Conservation (phyloP, 2,888 invertebrate species). For the Drosophila macrospina region DNA sequence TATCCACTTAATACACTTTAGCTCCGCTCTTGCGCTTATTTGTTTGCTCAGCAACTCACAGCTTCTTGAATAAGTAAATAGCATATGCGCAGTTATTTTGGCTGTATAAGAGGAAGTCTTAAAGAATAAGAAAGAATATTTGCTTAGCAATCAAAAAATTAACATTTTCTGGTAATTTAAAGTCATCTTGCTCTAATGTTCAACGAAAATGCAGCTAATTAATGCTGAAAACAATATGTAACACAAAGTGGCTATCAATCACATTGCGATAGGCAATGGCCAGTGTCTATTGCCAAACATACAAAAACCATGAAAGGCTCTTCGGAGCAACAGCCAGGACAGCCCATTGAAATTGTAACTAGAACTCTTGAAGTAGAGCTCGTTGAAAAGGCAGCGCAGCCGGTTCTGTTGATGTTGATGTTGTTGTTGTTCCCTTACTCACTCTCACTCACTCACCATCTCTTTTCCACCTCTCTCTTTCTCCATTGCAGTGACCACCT, state of each 20-base stretch:
- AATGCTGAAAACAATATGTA: constrained; percentile 3
- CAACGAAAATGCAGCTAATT: constrained; percentile 12
- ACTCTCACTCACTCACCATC: constrained; percentile 1
- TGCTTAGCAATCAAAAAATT: background rate
- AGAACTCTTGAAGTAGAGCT: constrained; percentile 16
- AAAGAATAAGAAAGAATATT: too few relatives aligned
- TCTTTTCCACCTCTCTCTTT: background rate
- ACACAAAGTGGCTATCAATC: constrained; percentile 14
- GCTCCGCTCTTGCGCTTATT: too few relatives aligned
- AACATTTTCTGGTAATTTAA: background rate
- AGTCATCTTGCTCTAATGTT: background rate
- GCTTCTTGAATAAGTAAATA: too few relatives aligned
- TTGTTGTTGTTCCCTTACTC: constrained; percentile 16
- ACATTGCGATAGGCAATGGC: constrained; percentile 6
- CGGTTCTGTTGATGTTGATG: constrained; percentile 8
- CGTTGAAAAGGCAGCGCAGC: constrained; percentile 20
- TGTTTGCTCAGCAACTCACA: too few relatives aligned
- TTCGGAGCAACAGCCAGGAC: background rate
- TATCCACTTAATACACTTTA: too few relatives aligned
- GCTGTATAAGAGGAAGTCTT: too few relatives aligned
- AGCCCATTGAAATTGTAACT: constrained; percentile 26
- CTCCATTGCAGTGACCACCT: constrained; percentile 89
- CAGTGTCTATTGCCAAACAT: constrained; percentile 8
- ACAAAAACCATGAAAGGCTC: constrained; percentile 9
- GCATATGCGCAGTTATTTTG: too few relatives aligned